These are phyloP conservation scores for Dicrostonyx torquatus DNA, from an alignment of 2,797 vertebrate genomes.

Conservation along the genomic window DNA sequence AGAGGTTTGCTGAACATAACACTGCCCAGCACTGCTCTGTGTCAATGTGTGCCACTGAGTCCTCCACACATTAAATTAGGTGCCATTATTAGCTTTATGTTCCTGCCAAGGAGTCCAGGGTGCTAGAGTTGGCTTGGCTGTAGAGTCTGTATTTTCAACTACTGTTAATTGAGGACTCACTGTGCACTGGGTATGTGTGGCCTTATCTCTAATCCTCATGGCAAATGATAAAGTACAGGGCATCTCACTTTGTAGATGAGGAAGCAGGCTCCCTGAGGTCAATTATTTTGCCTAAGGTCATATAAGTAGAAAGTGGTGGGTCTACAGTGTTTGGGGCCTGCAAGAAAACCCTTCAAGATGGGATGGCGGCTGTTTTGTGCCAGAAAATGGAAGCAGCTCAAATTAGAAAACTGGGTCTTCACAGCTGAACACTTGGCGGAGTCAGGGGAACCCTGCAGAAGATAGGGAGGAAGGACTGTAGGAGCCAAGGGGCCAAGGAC, in stretches of 20 bases:
- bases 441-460: background rate
- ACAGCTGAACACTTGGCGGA: background rate
- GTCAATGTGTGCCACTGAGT: background rate
- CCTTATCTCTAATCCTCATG: background rate
- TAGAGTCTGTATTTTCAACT: background rate
- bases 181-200: background rate
- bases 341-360: background rate
- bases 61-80: background rate
- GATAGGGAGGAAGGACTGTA: background rate
- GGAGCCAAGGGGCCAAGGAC: background rate
- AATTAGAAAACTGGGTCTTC: background rate
- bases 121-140: background rate
- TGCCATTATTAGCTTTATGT: background rate
- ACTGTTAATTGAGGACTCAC: background rate
- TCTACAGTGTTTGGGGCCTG: background rate
- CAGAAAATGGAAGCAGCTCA: background rate
- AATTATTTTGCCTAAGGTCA: background rate
- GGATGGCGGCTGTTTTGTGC: background rate
- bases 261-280: constrained; percentile 3
- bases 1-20: background rate
- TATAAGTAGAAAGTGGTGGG: background rate
- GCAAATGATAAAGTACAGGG: background rate
- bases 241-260: background rate
- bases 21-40: too few species aligned
- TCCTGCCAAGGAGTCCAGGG: background rate